Base-by-base conservation (phyloP, 2,888 invertebrate species). In the Chrysolina oricalcia region DNA sequence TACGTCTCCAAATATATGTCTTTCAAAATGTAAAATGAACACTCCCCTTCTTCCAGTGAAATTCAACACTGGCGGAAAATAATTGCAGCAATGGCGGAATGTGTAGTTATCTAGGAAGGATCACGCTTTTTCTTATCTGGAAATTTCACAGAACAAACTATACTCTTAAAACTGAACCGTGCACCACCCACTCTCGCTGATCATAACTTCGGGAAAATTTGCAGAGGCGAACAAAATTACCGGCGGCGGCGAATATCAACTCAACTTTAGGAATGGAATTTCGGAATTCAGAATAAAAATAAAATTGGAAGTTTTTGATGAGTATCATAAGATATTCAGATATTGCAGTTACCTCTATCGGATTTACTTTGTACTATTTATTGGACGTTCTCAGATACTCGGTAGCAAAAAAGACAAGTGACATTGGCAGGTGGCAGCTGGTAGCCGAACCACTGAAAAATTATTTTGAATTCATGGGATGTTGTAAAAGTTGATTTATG, bases 1-100 rank as follows among this genome's bases (percentile, higher is more conserved):
- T 80, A 74, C 79, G 79, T 81, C 80, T 75, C 35, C 72, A 74
- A 77, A 72, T 72, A 76, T 73, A 73, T 78, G 77, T 68, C 62
- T 64, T 66, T 27, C 19, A 11, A 66, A 46, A 19, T 66, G 10
- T 43, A 67, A 50, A 41, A 50, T 35, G 53, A 68, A 68, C 68
- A 68, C 68, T 68, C 68, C 68, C 68, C 68, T 68, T 53, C 68
- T 43, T 17, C 13, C n/a, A 50, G 21, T 67, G 48, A 68, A 35
- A 53, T 68, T 68, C 56, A 53, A 68, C 68, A 68, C 68, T 68
- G 68, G 53, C 68, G 56, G 68, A 53, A 53, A 56, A 68, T 68
- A 67, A 67, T 67, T 50, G 50, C 67, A 67, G 35, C 23, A 68
- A 68, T 68, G 68, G 68, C 68, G 68, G 67, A 68, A 59, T 59